Evolutionary conservation across 1,140 invertebrate species (phyloP).

Genomic region (Calliopsis andreniformis): DNA sequence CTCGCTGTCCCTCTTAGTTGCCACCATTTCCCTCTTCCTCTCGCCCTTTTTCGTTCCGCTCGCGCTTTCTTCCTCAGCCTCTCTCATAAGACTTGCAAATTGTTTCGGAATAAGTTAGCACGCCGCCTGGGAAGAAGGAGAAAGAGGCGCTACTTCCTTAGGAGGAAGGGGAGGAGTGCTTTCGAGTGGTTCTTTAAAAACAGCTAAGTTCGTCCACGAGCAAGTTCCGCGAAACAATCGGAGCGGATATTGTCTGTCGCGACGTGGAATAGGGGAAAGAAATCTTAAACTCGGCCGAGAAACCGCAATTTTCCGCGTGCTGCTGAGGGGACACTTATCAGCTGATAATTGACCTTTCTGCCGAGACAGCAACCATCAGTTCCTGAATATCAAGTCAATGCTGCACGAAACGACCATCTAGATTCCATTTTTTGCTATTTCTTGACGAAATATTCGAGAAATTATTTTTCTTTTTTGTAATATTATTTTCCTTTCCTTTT

Average conservation of each 20-base stretch:
- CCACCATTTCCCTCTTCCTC: constrained; percentile 4
- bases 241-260: constrained; percentile 12
- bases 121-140: constrained; percentile 45
- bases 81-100: constrained; percentile 71
- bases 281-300: not conserved
- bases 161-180: constrained; percentile 7
- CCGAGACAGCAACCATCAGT: too few relatives aligned
- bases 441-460: too few relatives aligned
- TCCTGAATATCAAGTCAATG: not conserved
- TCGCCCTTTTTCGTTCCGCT: not conserved
- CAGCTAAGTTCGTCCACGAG: constrained; percentile 19
- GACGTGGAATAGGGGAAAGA: not conserved
- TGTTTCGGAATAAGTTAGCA: constrained; percentile 71
- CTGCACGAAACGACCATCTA: too few relatives aligned
- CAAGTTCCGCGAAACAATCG: constrained; percentile 31
- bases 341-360: constrained; percentile 9
- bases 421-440: too few relatives aligned
- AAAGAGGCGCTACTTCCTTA: constrained; percentile 48
- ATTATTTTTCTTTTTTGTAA: too few relatives aligned
- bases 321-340: not conserved
- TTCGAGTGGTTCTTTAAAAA: constrained; percentile 33
- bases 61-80: not conserved
- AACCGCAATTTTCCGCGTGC: not conserved
- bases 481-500: too few relatives aligned
- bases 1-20: not conserved